A percentile compares a stretch with the other conserved stretches of the same genome.
Evolutionary conservation across 2,888 invertebrate genomes (phyloP).

Genomic region (Tachina grossa): DNA sequence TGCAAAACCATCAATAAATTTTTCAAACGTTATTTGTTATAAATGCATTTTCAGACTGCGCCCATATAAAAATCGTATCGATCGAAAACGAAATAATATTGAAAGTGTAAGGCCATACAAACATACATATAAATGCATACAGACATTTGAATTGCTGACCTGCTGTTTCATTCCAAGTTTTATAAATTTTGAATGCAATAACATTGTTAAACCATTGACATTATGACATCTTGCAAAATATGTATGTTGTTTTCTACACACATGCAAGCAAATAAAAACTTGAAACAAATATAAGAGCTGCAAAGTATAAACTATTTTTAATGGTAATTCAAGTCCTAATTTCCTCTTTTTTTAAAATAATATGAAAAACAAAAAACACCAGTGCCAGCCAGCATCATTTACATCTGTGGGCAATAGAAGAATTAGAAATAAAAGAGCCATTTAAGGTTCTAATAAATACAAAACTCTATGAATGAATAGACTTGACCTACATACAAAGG

Average conservation of each 20-base stretch:
- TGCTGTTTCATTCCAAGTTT: constrained; percentile 10
- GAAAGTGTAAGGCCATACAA: neutral
- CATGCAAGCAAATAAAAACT: constrained; percentile 1
- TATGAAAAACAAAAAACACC: no score
- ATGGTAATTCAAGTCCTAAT: no score
- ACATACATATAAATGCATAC: neutral
- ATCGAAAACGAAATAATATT: neutral
- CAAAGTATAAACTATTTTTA: neutral
- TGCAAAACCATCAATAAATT: no score
- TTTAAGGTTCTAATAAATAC: no score
- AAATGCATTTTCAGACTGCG: neutral
- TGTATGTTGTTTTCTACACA: constrained; percentile 1
- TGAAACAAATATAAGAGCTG: neutral
- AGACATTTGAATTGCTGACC: constrained; percentile 20
- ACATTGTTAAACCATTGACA: constrained; percentile 50
- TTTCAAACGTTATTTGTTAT: neutral
- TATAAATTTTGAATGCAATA: constrained; percentile 37
- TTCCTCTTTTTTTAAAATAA: no score
- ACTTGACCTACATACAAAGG: no score
- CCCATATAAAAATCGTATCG: neutral
- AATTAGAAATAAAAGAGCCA: no score
- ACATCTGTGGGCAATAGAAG: no score
- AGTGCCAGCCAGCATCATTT: no score
- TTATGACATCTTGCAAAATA: constrained; percentile 49
- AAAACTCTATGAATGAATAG: no score